These are phyloP conservation scores for Catocala sponsa DNA, from an alignment of 2,888 invertebrate species.

Conservation along the genomic window DNA sequence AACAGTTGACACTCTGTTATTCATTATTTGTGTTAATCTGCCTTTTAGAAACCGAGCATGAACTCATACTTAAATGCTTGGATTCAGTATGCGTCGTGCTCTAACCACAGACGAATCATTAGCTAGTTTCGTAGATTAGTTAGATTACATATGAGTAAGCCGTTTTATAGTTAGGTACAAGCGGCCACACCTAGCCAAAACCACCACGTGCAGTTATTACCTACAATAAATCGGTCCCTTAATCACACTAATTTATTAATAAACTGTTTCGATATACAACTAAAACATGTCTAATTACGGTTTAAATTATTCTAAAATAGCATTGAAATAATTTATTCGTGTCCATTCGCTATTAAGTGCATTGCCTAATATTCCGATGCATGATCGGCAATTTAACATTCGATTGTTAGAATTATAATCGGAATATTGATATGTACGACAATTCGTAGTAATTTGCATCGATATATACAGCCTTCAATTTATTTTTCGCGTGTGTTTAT, in stretches of 20 bases:
- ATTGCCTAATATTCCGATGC: constrained; percentile 1
- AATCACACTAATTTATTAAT: constrained; percentile 21
- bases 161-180: constrained; percentile 9
- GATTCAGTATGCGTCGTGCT: background rate
- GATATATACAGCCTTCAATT: constrained; percentile 31
- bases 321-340: background rate
- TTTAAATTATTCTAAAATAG: background rate
- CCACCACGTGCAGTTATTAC: constrained; percentile 18
- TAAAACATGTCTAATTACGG: constrained; percentile 1
- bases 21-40: no score
- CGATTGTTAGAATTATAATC: constrained; percentile 2
- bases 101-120: constrained; percentile 27
- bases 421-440: constrained; percentile 16
- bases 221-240: constrained; percentile 9
- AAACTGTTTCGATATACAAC: background rate
- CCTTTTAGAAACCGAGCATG: no score
- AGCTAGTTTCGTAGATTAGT: constrained; percentile 32
- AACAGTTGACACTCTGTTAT: no score
- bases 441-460: constrained; percentile 20
- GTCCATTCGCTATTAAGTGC: background rate
- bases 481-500: constrained; percentile 30
- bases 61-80: no score
- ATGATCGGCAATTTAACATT: background rate
- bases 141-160: constrained; percentile 22
- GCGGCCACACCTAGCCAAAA: constrained; percentile 30